These are phyloP conservation scores for Lordiphosa fenestrarum DNA, from an alignment of 2,888 invertebrate species.

Conservation along the genomic window DNA sequence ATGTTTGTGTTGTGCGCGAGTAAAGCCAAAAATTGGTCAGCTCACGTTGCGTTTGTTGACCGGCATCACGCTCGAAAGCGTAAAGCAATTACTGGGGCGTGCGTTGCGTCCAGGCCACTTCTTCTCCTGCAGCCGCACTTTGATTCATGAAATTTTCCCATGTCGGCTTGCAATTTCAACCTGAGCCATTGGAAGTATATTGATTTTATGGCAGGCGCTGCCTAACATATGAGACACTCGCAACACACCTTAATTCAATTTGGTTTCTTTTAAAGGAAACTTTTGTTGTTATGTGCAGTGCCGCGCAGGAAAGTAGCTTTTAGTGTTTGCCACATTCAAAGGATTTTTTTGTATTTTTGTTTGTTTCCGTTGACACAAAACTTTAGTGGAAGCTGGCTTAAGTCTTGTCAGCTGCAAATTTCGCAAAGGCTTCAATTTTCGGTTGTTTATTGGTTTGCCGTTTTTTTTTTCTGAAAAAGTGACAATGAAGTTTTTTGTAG, in stretches of 20 bases:
- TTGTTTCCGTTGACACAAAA: conserved; percentile 43
- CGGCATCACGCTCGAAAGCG: conserved; percentile 68
- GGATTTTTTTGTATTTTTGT: not conserved
- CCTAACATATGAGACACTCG: conserved; percentile 14
- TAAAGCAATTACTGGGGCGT: conserved; percentile 67
- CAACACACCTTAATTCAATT: conserved; percentile 42
- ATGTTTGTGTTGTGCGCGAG: conserved; percentile 2
- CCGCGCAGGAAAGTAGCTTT: conserved; percentile 53
- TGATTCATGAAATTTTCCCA: conserved; percentile 71
- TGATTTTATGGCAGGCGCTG: conserved; percentile 53
- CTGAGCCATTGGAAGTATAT: conserved; percentile 34
- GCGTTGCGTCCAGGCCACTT: conserved; percentile 47
- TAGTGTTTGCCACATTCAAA: conserved; percentile 38
- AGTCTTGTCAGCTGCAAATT: conserved; percentile 44
- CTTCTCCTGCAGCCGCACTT: conserved; percentile 29
- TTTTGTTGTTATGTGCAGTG: conserved; percentile 22
- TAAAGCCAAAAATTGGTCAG: conserved; percentile 51
- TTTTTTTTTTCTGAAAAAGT: conserved; percentile 20
- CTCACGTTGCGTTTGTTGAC: conserved; percentile 67
- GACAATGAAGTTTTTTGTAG: conserved; percentile 51
- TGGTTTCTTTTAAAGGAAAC: conserved; percentile 34
- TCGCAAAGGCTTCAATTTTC: conserved; percentile 2
- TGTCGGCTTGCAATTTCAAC: conserved; percentile 6
- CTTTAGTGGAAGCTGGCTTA: conserved; percentile 51
- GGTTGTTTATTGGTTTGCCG: not conserved